Base-by-base conservation (phyloP, 2,797 vertebrate species). In the Pseudochirops corinnae region DNA sequence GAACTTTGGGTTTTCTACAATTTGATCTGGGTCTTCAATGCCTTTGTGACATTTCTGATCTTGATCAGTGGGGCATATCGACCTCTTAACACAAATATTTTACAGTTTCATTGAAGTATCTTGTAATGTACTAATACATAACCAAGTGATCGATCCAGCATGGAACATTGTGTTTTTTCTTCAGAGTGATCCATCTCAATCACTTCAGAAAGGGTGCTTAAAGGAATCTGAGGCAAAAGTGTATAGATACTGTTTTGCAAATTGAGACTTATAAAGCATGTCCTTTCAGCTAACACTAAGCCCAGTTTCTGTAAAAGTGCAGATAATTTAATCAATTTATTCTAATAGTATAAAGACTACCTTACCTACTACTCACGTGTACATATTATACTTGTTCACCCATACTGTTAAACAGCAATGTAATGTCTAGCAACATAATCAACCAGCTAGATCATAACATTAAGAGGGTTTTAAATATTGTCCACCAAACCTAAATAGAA, bases 31-130 rank as follows among this genome's bases (percentile, higher is more conserved):
- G 94, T 94, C 0, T 55, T 96, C 2, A 52, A 33, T 1, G 74
- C 39, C 29, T 50, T n/a, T 67, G 18, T 87, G 92, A 90, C 9
- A 55, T 55, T 95, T 96, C 28, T 93, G 12, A 94, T 91, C 95
- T 96, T 96, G 56, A 96, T 82, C 53, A 94, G 28, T 93, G 90
- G 60, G 52, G 56, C 2, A 67, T 94, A 57, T 87, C 57, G 0
- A 87, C 39, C 92, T 82, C 33, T 13, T 97, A 57, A 95, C 91
- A 55, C 90, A 39, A 93, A 33, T 91, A 92, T 96, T 96, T 53
- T 26, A 95, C 94, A 93, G 91, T 56, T 96, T 94, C 31, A 93
- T 90, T 31, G 93, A 92, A 92, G 5, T 0, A 90, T 90, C 93
- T 33, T 13, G 62, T 91, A 95, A 55, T 95, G 92, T 95, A 91